A percentile compares a stretch with the other conserved stretches of the same genome.
These are phyloP conservation scores for Colius striatus DNA, from an alignment of 2,113 vertebrate genomes.

Conservation along the genomic window DNA sequence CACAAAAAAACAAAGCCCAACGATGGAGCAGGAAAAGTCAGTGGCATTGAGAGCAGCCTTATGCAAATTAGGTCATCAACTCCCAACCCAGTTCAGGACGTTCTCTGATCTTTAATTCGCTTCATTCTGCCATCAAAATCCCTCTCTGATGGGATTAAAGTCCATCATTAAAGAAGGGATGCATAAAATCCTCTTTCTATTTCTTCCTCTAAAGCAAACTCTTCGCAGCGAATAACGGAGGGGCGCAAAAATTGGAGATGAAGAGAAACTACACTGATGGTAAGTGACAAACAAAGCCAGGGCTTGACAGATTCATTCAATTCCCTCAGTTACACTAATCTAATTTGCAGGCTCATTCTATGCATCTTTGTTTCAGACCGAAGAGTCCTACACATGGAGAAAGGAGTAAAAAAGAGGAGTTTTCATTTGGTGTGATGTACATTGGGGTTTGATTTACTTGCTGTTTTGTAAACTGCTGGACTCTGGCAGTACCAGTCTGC, in stretches of 20 bases:
- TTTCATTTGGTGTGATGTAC: neutral
- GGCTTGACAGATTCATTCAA: slow-evolving; percentile 24
- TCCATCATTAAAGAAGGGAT: slow-evolving; percentile 20
- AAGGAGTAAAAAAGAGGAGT: neutral
- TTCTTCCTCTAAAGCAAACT: slow-evolving; percentile 18
- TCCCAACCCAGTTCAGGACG: neutral
- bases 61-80: slow-evolving; percentile 46
- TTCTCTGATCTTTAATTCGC: slow-evolving; percentile 44
- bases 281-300: slow-evolving; percentile 30
- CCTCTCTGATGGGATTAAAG: neutral
- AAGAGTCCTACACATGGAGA: neutral
- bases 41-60: slow-evolving; percentile 25
- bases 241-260: slow-evolving; percentile 13
- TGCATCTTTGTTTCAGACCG: neutral
- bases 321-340: slow-evolving; percentile 18
- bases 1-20: neutral
- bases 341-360: slow-evolving; percentile 3
- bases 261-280: slow-evolving; percentile 8
- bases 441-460: neutral
- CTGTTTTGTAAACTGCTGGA: neutral
- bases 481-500: neutral
- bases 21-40: neutral
- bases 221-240: neutral
- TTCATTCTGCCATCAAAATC: slow-evolving; percentile 40
- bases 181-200: slow-evolving; percentile 13